A percentile compares a stretch with the other conserved stretches of the same genome.
Evolutionary conservation across 2,888 invertebrate species (phyloP).

Genomic region (Microplitis manilae): DNA sequence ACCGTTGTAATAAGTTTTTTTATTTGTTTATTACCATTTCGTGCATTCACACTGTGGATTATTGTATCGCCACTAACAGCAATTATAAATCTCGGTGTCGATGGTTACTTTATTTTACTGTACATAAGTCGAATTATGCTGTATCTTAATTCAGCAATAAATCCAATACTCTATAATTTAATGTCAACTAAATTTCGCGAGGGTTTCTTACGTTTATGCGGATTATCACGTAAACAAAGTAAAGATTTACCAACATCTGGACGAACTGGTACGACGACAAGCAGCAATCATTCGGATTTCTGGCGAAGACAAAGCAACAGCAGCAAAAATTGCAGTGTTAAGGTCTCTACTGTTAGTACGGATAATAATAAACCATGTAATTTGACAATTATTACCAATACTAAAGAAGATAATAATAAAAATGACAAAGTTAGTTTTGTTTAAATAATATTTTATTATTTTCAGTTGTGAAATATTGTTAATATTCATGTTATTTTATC

Average conservation of each 20-base stretch:
- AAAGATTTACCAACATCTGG: constrained; percentile 55
- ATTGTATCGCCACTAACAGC: constrained; percentile 83
- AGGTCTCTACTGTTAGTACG: constrained; percentile 54
- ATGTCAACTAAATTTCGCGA: constrained; percentile 93
- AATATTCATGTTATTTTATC: too few species aligned
- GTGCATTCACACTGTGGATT: constrained; percentile 90
- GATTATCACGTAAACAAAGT: constrained; percentile 61
- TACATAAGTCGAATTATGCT: constrained; percentile 91
- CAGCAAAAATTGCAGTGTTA: constrained; percentile 65
- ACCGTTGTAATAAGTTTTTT: constrained; percentile 94
- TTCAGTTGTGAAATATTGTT: background rate
- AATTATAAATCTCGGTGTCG: constrained; percentile 79
- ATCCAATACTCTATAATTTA: constrained; percentile 92
- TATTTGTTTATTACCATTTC: constrained; percentile 89
- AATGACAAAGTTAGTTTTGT: constrained; percentile 66
- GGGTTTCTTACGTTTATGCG: constrained; percentile 82
- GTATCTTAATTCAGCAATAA: constrained; percentile 91
- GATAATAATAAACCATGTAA: constrained; percentile 57
- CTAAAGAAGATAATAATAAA: constrained; percentile 56
- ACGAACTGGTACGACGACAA: constrained; percentile 60
- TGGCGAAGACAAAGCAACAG: constrained; percentile 76
- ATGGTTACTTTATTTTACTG: constrained; percentile 86
- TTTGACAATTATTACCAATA: constrained; percentile 58
- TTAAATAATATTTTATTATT: constrained; percentile 44
- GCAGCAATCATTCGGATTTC: constrained; percentile 70